A percentile compares a stretch with the other conserved stretches of the same genome.
Conservation (phyloP, 1,140 invertebrate species). For the Lepidurus arcticus region DNA sequence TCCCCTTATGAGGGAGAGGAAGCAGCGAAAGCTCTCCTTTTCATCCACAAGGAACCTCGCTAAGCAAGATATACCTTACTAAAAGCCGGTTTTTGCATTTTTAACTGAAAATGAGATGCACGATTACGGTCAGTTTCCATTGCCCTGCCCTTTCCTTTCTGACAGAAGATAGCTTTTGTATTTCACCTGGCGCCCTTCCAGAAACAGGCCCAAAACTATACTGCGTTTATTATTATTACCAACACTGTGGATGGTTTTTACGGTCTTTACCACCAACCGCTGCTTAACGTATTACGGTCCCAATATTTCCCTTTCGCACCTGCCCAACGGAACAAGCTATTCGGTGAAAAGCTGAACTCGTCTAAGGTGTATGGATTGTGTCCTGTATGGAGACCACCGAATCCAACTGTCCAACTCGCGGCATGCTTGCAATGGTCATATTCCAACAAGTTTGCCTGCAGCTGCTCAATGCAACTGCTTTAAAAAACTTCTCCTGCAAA, state of each 20-base stretch:
- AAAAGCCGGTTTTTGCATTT: background rate
- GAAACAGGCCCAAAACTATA: background rate
- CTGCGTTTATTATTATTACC: background rate
- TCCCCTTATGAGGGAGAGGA: background rate
- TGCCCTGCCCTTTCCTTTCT: background rate
- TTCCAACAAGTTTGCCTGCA: background rate
- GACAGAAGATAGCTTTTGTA: background rate
- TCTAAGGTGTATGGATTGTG: background rate
- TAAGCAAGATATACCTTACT: background rate
- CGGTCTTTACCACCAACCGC: background rate
- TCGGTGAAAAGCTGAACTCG: background rate
- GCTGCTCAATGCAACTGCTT: constrained; percentile 1
- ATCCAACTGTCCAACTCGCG: background rate
- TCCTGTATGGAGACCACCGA: background rate
- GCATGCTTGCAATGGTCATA: background rate
- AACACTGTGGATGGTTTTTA: background rate
- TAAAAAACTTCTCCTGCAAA: background rate
- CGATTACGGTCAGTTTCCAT: background rate
- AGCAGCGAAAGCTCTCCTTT: background rate
- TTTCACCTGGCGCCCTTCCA: background rate
- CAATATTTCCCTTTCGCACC: background rate
- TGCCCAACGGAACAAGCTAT: background rate
- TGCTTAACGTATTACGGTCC: background rate
- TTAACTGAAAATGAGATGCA: background rate
- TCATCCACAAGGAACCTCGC: too few relatives aligned